Base-by-base conservation (phyloP, 2,113 vertebrate species). In the Spheniscus mendiculus region DNA sequence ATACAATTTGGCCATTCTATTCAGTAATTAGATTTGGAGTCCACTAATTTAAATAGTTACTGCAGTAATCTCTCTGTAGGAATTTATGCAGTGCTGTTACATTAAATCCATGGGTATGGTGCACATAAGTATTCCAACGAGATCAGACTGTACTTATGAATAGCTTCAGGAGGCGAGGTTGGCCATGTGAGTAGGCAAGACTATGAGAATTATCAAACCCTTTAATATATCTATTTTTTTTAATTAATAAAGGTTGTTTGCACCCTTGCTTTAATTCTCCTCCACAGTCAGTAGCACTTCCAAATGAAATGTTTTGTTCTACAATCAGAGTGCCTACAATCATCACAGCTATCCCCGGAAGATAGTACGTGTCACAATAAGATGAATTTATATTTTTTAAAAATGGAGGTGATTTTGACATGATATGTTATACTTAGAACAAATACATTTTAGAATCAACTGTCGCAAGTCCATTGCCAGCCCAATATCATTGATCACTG, bases 1-100 rank as follows among this genome's bases (percentile, higher is more conserved):
- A 23, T 84, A 67, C 27, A 78, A 90, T 96, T 87, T 71, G 40
- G 73, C 32, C 70, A 59, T 71, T 79, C 50, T 90, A 56, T 59
- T 76, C 52, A 50, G 56, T 87, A 89, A 96, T 91, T 93, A 93
- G 73, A 85, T 87, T 78, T 93, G n/a, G 77, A 93, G 27, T 87
- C 72, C 2, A 2, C 65, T 71, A 76, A 85, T 94, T 94, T 92
- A 79, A 91, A 69, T 45, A 94, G 56, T 91, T 56, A 87, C 62
- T 84, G 59, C 50, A 78, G 50, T 84, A 74, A 78, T 81, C 63
- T 65, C 69, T 91, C 63, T 63, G 47, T 77, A 85, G 52, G 82
- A 82, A 88, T 92, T 88, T 79, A 70, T 80, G 56, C 70, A 88
- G 15, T 17, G 56, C 23, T 90, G 22, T 83, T 79, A 63, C 20